Base-by-base conservation (phyloP, 2,888 invertebrate species). In the Drosophila percnosoma region DNA sequence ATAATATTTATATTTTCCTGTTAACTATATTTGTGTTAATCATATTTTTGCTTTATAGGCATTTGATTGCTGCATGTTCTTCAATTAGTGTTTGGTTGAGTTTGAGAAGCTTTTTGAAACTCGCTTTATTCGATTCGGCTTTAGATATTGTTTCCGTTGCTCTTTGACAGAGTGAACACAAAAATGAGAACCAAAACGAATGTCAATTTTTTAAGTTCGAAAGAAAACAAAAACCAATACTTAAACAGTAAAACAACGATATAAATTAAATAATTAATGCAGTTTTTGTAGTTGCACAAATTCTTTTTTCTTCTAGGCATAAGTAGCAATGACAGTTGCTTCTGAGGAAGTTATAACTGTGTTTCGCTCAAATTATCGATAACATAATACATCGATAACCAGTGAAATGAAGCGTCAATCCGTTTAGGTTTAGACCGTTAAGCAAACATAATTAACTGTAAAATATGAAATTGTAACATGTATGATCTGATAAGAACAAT, bases 181-280 rank as follows among this genome's bases (percentile, higher is more conserved):
- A 80, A 73, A 62, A 72, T 34, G 58, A 54, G 61, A 65, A 67
- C 40, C 42, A 54, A 69, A 74, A 85, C 91, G 91, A 91, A 91
- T 91, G 91, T 91, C 91, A 91, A 91, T 91, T 88, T 91, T 73
- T 73, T 74, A 33, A 33, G 33, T 55, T 29, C 21, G 29, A 53
- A 40, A 21, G 31, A 36, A 57, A 54, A 48, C 33, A 31, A 51
- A 34, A 38, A 18, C 7, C 15, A 38, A 31, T 24, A 62, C 45
- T 24, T 5, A 63, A 63, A 21, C 11, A 34, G 10, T 21, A 38
- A 58, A 29, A 55, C 58, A 67, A 48, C 18, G 51, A 72, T 58
- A 33, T 38, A 36, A 36, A 75, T 18, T 18, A 64, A 24, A 27
- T 45, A 51, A 59, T 31, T 36, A 55, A 63, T 62, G 68, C 73